Evolutionary conservation across 2,113 vertebrate genomes (phyloP), one percentile per base, ranked within the genome.

Genomic region (Pongo abelii): DNA sequence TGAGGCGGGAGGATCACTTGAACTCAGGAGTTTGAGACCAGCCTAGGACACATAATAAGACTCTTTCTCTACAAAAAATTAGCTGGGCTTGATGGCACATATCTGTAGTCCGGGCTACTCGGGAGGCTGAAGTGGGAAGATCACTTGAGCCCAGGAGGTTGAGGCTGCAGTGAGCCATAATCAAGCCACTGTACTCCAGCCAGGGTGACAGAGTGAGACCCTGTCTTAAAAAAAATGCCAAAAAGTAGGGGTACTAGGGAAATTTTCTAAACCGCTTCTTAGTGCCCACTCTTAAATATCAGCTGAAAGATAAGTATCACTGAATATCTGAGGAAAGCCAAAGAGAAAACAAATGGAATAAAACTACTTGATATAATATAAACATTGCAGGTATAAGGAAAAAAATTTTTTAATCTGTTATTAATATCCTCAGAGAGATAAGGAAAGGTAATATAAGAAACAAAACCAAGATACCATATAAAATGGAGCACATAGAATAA

Each of bases 181-280:
- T 64, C 27, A 64, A 30, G 61, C 61, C 61, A 64, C 61, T 64
- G 61, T 5, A 64, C 27, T 30, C 5, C 61, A 64, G 27, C 27
- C 61, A 30, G 61, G 61, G 27, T 64, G 27, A 64, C 61, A 64
- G 61, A 30, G 61, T 64, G 27, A 64, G 61, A 64, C 61, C 61
- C 61, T 64, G 61, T 64, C 27, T 64, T 30, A 30, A 30, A 30
- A 64, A 61, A 64, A 13, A 30, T 64, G 14, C 61, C 61, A 64
- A 64, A 64, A 6, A 30, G 11, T 13, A 64, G 30, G 61, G 12
- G 5, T 90, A 55, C 89, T 88, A 64, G 64, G 43, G 50, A 78
- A n/a, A 78, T 69, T 92, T 90, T 95, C 64, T 77, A 52, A 86
- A 70, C 23, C 93, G 35, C 23, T 85, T 79, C 48, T 89, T 84